These are phyloP conservation scores for Dendrocopos noguchii DNA, from an alignment of 2,113 vertebrate species.

Conservation along the genomic window DNA sequence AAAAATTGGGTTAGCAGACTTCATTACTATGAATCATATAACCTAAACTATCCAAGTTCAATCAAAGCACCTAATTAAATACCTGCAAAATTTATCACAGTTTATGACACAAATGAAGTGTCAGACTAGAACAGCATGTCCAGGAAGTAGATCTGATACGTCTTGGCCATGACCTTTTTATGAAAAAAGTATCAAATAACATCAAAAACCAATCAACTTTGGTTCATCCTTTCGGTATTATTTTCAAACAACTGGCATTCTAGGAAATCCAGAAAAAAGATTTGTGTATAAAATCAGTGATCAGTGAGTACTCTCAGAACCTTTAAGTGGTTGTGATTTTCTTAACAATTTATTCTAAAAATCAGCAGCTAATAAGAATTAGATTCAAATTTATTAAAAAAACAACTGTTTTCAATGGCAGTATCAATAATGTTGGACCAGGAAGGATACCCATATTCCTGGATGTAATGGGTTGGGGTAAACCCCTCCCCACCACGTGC, in stretches of 20 bases:
- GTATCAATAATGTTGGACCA: neutral
- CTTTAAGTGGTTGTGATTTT: constrained; percentile 12
- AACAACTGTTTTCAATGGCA: neutral
- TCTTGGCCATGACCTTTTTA: constrained; percentile 48
- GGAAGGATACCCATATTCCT: neutral
- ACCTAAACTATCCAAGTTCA: constrained; percentile 19
- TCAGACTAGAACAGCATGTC: constrained; percentile 13
- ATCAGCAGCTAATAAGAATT: neutral
- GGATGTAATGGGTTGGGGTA: no score
- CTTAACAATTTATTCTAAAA: neutral
- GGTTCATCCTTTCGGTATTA: constrained; percentile 20
- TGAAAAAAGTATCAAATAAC: constrained; percentile 15
- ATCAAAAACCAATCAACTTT: neutral
- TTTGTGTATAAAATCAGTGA: constrained; percentile 26
- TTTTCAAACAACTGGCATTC: constrained; percentile 31
- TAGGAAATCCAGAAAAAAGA: constrained; percentile 41
- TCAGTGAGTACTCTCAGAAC: constrained; percentile 10
- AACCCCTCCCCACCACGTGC: no score
- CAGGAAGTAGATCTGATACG: constrained; percentile 16
- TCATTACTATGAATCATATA: constrained; percentile 40
- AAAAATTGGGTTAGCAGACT: constrained; percentile 29
- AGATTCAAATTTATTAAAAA: neutral
- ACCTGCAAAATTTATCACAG: constrained; percentile 20
- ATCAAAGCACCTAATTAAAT: constrained; percentile 13
- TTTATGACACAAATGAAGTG: constrained; percentile 44